Conservation (phyloP, 2,113 vertebrate species). For the Paratilapia polleni region DNA sequence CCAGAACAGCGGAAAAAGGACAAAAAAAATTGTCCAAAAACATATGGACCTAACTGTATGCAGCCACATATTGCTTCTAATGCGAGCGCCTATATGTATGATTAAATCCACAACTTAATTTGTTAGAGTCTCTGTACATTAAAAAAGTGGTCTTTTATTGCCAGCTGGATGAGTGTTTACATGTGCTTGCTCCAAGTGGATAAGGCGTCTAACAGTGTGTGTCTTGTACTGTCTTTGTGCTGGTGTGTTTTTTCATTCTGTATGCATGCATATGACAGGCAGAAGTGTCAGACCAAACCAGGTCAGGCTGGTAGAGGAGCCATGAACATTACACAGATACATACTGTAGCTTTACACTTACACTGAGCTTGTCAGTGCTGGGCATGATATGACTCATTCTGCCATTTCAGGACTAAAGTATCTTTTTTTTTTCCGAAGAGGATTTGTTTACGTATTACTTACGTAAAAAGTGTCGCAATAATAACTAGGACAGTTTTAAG, state of each 20-base stretch:
- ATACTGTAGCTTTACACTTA: constrained; percentile 25
- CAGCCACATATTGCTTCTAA: background rate
- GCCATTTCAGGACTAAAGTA: background rate
- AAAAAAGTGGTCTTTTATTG: background rate
- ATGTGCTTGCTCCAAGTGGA: background rate
- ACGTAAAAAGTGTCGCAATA: background rate
- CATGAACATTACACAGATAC: constrained; percentile 24
- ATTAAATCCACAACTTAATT: constrained; percentile 25
- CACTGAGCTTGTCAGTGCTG: background rate
- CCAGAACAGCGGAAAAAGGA: background rate
- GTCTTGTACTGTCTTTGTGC: constrained; percentile 10
- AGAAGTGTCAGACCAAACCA: constrained; percentile 55
- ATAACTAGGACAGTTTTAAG: background rate
- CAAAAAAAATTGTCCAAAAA: too few species aligned
- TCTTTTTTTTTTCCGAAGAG: background rate
- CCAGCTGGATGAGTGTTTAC: background rate
- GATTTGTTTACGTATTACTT: background rate
- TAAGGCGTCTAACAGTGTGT: background rate
- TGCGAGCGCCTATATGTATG: background rate
- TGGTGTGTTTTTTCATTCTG: background rate
- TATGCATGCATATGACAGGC: constrained; percentile 6
- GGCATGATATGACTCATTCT: background rate
- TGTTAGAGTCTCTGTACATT: constrained; percentile 11
- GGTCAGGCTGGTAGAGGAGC: constrained; percentile 31
- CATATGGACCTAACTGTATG: background rate